Evolutionary conservation across 2,888 invertebrate species (phyloP), one percentile per base, ranked within the genome.

Genomic region (Eupithecia pulchellata): DNA sequence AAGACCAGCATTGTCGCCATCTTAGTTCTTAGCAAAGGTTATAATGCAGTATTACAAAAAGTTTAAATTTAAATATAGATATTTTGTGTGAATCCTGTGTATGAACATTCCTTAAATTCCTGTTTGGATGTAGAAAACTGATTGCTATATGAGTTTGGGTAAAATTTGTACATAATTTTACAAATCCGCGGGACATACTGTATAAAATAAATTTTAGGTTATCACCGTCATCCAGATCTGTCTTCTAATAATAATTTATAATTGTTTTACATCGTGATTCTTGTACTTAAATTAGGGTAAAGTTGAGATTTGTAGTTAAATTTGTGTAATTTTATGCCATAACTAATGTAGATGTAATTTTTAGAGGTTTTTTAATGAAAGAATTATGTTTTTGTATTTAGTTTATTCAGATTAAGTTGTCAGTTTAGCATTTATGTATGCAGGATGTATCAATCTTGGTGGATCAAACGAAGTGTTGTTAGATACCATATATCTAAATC

Each of bases 321-420:
- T 84, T 84, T 89, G 88, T 75, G 71, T 74, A 83, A 89, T 90
- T 91, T 90, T 90, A 93, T 92, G 93, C 93, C 93, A 93, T 93
- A 93, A 91, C 90, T 92, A 92, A 93, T 92, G 91, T 92, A 91
- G 90, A 87, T 82, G 81, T 87, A 86, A 74, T 77, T 78, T 90
- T 88, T 25, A 25, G 25, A 89, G 85, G 80, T 91, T 89, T 90
- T 86, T 27, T 84, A 83, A 75, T 78, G 74, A 71, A 81, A 82
- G 82, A 84, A 84, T 84, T 84, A 82, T 85, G 86, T 84, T 87
- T 61, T 1, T 34, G 1, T 60, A 82, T 81, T n/a, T 47, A 47
- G 20, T 8, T 47, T 6, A 47, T 82, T 79, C 84, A 72, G 73
- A 73, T 79, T 80, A 78, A 25, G 79, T 82, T 85, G 81, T 69